Evolutionary conservation across 2,888 invertebrate species (phyloP), one percentile per base, ranked within the genome.

Genomic region (Tupiocoris notatus): DNA sequence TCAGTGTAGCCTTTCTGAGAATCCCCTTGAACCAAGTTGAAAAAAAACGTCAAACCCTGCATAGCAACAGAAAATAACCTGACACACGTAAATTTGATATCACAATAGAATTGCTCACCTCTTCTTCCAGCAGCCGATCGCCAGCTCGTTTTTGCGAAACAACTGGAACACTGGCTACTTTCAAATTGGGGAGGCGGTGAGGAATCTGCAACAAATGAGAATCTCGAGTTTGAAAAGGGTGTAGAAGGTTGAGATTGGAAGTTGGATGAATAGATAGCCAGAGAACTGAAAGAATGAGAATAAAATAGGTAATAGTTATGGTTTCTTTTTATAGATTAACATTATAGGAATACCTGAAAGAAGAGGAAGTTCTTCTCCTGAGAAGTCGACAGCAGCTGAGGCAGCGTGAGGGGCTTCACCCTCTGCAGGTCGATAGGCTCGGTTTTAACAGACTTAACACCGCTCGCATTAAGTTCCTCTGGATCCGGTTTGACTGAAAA

Each of bases 201-300:
- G 80, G 80, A 24, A 80, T 74, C 80, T 80, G 74, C 1, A n/a
- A n/a, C n/a, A n/a, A n/a, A n/a, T n/a, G n/a, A 61, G 20, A 61
- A 3, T n/a, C n/a, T n/a, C 6, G 21, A 61, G 21, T 20, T 57
- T 23, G 0, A 58, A 17, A 20, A 57, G 17, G 21, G 21, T 16
- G 1, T 1, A 12, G 20, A 61, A 9, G 59, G 59, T 7, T 18
- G n/a, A 59, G n/a, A n/a, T n/a, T 59, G 59, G 18, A n/a, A 59
- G 18, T 9, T 59, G 39, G 39, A 39, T 3, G 39, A 39, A n/a
- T 59, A 59, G 39, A 39, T 39, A 12, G 39, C 7, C 59, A 6
- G 2, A 59, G 6, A 17, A 17, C 6, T 59, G 18, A 17, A 54
- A 54, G 12, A 12, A 9, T 54, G 54, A n/a, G 7, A 54, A 9